These are phyloP conservation scores for Speoplatyrhinus poulsoni DNA, from an alignment of 2,113 vertebrate genomes.

Conservation along the genomic window DNA sequence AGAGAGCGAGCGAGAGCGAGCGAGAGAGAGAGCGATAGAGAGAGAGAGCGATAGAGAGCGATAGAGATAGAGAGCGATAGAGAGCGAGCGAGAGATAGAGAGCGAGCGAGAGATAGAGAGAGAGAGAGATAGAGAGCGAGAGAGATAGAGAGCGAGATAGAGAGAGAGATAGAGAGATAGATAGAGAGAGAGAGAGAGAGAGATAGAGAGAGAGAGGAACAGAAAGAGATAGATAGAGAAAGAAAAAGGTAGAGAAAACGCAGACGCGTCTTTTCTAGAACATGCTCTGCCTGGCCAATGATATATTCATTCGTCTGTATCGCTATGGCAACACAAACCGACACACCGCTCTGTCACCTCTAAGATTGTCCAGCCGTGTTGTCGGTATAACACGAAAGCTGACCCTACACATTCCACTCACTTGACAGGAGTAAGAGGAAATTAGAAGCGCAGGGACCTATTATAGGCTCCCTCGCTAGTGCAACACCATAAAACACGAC, in stretches of 20 bases:
- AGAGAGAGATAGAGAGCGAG: background rate
- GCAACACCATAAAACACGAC: too few relatives aligned
- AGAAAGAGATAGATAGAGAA: background rate
- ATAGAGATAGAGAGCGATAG: too few relatives aligned
- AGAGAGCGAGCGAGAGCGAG: too few relatives aligned
- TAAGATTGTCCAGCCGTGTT: background rate
- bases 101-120: background rate
- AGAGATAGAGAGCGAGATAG: background rate
- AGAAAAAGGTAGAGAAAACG: background rate
- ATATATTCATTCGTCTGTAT: slow-evolving; percentile 11
- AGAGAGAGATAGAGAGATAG: background rate
- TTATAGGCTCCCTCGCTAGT: slow-evolving; percentile 3
- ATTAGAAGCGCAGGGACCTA: slow-evolving; percentile 24
- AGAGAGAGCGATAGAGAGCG: too few relatives aligned
- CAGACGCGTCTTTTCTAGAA: background rate
- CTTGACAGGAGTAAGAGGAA: slow-evolving; percentile 34
- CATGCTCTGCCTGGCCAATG: slow-evolving; percentile 2
- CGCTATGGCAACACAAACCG: slow-evolving; percentile 16
- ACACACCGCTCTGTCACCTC: background rate
- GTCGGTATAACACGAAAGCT: background rate
- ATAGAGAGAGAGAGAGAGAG: background rate
- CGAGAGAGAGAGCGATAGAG: too few relatives aligned
- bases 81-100: too few relatives aligned
- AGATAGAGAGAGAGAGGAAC: background rate
- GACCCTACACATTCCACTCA: slow-evolving; percentile 26